Evolutionary conservation across 1,140 invertebrate genomes (phyloP).

Genomic region (Pseudomyrmex flavicornis): DNA sequence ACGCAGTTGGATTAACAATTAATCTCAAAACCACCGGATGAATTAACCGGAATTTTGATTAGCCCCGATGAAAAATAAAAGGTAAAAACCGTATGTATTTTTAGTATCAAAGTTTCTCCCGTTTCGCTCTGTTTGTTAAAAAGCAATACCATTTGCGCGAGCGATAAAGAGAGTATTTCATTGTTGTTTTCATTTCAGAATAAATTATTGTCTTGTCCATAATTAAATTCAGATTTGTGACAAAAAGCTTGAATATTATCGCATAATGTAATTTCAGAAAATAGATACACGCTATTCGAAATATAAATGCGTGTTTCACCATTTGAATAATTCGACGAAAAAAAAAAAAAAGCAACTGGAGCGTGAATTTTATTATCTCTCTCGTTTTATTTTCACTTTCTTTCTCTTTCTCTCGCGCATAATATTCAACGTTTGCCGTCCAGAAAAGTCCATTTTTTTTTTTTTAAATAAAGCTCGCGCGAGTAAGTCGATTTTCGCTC

Average conservation of each 20-base stretch:
- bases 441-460: background rate
- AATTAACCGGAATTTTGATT: background rate
- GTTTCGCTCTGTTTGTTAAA: too few species aligned
- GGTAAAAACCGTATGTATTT: background rate
- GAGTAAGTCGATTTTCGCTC: background rate
- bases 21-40: background rate
- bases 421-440: background rate
- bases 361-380: background rate
- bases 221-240: background rate
- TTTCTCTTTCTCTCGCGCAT: background rate
- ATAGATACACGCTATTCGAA: too few species aligned
- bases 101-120: too few species aligned
- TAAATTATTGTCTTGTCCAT: background rate
- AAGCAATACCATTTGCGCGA: too few species aligned
- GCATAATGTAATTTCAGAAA: too few species aligned
- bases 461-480: background rate
- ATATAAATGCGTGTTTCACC: too few species aligned
- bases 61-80: background rate
- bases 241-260: too few species aligned
- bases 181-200: background rate
- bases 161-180: background rate
- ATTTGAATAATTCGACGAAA: slow-evolving; percentile 10
- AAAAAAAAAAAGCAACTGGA: background rate
- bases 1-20: slow-evolving; percentile 20
- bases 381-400: too few species aligned